phyloP scores from a whole-genome alignment of 2,113 vertebrate genomes.

The Elgaria multicarinata region DNA sequence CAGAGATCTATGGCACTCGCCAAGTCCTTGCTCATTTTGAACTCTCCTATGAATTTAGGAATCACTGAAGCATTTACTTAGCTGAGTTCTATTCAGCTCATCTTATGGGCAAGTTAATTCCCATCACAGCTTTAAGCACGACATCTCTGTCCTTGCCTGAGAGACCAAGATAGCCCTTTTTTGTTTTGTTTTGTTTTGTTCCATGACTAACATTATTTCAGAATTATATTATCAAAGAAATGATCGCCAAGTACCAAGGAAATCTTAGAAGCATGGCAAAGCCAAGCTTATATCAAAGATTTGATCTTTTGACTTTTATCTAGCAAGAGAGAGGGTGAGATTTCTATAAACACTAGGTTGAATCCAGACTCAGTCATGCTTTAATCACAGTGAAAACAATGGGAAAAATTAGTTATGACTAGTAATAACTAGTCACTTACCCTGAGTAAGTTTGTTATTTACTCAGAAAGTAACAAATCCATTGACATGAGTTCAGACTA shows the following conservation, averaged over 20 bases:
- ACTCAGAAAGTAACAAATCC: no score
- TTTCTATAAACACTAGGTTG: not conserved
- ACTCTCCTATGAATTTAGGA: constrained; percentile 51
- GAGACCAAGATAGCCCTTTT: constrained; percentile 41
- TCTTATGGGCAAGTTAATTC: constrained; percentile 56
- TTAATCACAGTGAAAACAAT: not conserved
- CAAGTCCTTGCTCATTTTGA: constrained; percentile 7
- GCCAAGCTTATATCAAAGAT: not conserved
- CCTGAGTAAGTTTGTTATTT: no score
- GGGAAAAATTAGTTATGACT: not conserved
- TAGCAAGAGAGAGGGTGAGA: not conserved
- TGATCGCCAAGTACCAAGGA: constrained; percentile 14
- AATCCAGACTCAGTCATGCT: not conserved
- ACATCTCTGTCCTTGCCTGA: constrained; percentile 52
- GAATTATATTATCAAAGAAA: constrained; percentile 25
- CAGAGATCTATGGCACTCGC: constrained; percentile 50
- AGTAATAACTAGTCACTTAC: not conserved
- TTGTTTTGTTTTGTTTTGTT: not conserved
- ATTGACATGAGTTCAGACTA: no score
- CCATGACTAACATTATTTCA: constrained; percentile 40
- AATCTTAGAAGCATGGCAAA: constrained; percentile 15
- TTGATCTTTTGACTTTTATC: not conserved
- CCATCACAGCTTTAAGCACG: constrained; percentile 54
- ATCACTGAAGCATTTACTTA: constrained; percentile 54
- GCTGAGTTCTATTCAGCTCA: constrained; percentile 58